Conservation (phyloP, 2,113 vertebrate genomes). For the Telmatochromis sp. region DNA sequence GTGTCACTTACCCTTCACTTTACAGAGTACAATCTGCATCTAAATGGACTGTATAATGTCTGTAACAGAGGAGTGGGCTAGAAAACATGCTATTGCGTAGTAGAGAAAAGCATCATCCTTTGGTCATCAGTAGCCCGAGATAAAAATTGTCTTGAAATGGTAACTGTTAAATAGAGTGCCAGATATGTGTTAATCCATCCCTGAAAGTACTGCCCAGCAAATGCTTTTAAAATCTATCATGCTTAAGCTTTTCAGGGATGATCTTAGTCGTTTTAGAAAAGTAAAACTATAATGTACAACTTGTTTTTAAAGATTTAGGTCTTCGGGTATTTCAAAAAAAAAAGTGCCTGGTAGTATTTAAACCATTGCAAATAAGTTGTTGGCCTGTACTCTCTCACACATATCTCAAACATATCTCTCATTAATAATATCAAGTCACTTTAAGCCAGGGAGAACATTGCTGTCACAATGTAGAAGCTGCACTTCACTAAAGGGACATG, state of each 20-base stretch:
- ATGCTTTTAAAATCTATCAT: neutral
- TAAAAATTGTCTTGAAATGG: neutral
- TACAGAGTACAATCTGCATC: neutral
- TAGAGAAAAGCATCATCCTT: neutral
- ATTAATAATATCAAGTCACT: neutral
- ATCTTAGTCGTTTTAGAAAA: neutral
- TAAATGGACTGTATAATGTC: neutral
- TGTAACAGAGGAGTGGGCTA: neutral
- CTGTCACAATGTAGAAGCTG: neutral
- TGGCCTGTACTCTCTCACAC: neutral
- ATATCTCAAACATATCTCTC: neutral
- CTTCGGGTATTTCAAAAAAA: neutral
- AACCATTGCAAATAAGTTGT: neutral
- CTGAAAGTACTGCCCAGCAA: neutral
- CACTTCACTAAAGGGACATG: neutral
- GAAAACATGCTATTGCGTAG: neutral
- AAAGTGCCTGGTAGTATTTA: neutral
- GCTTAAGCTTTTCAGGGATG: neutral
- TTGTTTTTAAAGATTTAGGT: neutral
- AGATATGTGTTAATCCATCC: neutral
- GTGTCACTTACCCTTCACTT: neutral
- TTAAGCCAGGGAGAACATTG: neutral
- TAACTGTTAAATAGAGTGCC: neutral
- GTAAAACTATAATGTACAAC: neutral
- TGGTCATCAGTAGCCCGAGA: neutral